Evolutionary conservation across 2,113 vertebrate species (phyloP).

Genomic region (Lepus americanus): DNA sequence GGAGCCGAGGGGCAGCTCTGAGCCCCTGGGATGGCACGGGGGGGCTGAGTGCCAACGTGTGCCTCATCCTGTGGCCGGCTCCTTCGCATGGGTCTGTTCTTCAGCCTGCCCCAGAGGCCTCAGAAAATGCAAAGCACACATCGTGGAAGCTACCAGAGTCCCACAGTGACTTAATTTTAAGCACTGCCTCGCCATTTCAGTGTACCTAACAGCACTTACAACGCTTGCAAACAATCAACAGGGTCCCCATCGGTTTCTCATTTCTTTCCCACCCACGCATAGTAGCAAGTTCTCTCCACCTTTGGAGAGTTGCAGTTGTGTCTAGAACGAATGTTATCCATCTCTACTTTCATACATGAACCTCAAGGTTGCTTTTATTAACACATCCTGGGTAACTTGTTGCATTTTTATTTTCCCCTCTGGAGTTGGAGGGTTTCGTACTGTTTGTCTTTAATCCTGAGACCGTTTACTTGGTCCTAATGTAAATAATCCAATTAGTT

Average conservation of each 20-base stretch:
- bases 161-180: conserved; percentile 54
- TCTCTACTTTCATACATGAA: conserved; percentile 42
- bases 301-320: neutral
- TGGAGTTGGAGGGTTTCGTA: conserved; percentile 56
- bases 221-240: conserved; percentile 49
- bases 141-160: neutral
- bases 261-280: conserved; percentile 49
- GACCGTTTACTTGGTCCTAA: conserved; percentile 58
- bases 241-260: neutral
- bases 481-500: conserved; percentile 70
- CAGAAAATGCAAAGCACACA: conserved; percentile 41
- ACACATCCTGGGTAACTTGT: conserved; percentile 78
- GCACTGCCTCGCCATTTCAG: neutral
- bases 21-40: conserved; percentile 58
- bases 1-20: conserved; percentile 55
- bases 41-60: conserved; percentile 10
- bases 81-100: conserved; percentile 45
- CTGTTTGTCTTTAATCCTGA: conserved; percentile 61
- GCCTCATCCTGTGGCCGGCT: conserved; percentile 67
- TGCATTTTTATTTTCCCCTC: conserved; percentile 77
- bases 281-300: conserved; percentile 39
- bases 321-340: neutral
- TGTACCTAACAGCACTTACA: conserved; percentile 24
- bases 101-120: conserved; percentile 3
- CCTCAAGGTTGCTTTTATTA: conserved; percentile 7